phyloP scores from a whole-genome alignment of 2,113 vertebrate genomes.

The Corythoichthys haematopterus region DNA sequence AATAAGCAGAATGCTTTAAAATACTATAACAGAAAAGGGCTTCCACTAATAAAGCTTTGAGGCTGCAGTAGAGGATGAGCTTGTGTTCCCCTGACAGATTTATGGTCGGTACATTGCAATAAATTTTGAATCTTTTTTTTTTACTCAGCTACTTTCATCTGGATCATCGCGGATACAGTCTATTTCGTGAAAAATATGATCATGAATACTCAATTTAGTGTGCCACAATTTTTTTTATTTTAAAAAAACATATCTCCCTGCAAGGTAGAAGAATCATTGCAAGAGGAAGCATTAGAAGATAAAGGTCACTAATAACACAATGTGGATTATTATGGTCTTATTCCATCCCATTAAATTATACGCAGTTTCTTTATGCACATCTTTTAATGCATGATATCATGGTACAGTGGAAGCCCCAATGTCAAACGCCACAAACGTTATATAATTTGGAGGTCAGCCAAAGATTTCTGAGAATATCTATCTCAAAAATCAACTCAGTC shows the following conservation, averaged over 20 bases:
- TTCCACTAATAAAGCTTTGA: conserved; percentile 66
- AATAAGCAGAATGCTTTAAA: conserved; percentile 63
- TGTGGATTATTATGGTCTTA: conserved; percentile 1
- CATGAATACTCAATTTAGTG: conserved; percentile 62
- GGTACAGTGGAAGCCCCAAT: not conserved
- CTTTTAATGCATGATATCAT: not conserved
- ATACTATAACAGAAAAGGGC: conserved; percentile 59
- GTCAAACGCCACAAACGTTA: not conserved
- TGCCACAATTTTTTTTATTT: conserved; percentile 24
- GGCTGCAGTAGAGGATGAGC: conserved; percentile 54
- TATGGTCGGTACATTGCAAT: conserved; percentile 56
- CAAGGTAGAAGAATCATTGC: not conserved
- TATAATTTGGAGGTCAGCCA: not conserved
- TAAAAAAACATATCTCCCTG: conserved; percentile 12
- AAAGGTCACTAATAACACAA: conserved; percentile 5
- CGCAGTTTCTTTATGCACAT: not conserved
- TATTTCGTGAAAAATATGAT: conserved; percentile 48
- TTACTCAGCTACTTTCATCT: conserved; percentile 67
- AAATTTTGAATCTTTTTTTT: conserved; percentile 63
- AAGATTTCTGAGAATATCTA: not conserved
- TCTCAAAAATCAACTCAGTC: not conserved
- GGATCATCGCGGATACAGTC: conserved; percentile 60
- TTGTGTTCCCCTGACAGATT: conserved; percentile 60
- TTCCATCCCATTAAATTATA: not conserved
- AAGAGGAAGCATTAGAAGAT: not conserved